Evolutionary conservation across 2,888 invertebrate species (phyloP), one percentile per base, ranked within the genome.

Genomic region (Epinotia brunnichana): DNA sequence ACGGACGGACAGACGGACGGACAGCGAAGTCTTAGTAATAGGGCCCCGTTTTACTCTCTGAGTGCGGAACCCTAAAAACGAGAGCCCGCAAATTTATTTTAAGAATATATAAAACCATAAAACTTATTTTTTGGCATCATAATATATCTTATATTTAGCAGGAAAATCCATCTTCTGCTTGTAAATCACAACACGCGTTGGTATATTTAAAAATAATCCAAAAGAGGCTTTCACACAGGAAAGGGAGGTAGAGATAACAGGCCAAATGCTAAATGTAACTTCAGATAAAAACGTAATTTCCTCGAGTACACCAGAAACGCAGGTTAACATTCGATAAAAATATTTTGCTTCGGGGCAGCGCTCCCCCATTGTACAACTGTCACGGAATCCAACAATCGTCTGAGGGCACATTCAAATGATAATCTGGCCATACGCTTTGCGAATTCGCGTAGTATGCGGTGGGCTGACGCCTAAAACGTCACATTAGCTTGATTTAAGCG

Each of bases 331-430:
- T 85, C 82, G 79, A 76, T 74, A 79, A 87, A 87, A 89, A 89
- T 88, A 87, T 90, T 90, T 87, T 81, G 85, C 86, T 83, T 78
- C 80, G 74, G 85, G 86, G 83, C 82, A 83, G 82, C 82, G 80
- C 83, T 83, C 83, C 79, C 77, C 87, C 90, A 90, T 90, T 90
- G 89, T 90, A 84, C 83, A 81, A 86, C 84, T 89, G 90, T 89
- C 90, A 90, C 87, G 86, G 83, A 86, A 88, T 88, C 88, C 86
- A 84, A 90, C 91, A 89, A 89, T 89, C 89, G 90, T 90, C 90
- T 89, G 85, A 89, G 89, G 90, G 89, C 85, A 90, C 87, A 91
- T 92, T 91, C 90, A 91, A 90, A 91, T 91, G 90, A 92, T 91
- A 92, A 92, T 92, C 91, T 88, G 84, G 84, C 85, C 89, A 90